Evolutionary conservation across 2,888 invertebrate species (phyloP).

Genomic region (Cephus pygmeus): DNA sequence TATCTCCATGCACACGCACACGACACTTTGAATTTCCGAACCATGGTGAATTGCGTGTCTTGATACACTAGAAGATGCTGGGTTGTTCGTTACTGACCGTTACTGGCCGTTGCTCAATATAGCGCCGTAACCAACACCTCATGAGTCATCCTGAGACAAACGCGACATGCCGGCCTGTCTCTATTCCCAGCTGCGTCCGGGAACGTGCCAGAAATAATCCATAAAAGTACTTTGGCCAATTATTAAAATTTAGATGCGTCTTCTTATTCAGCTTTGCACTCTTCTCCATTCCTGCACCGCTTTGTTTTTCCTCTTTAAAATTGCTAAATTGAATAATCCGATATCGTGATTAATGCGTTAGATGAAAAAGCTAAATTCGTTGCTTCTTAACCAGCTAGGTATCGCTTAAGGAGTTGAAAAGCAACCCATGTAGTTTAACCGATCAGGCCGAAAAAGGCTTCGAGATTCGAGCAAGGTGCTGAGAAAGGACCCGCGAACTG

Average conservation of each 20-base stretch:
- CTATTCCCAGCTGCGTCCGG: constrained; percentile 37
- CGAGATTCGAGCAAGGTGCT: background rate
- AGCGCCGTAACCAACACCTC: constrained; percentile 34
- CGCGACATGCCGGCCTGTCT: constrained; percentile 40
- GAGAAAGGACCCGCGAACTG: background rate
- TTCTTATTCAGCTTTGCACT: background rate
- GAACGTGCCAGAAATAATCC: constrained; percentile 46
- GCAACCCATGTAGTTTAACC: background rate
- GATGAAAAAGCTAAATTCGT: background rate
- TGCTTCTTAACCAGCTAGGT: background rate
- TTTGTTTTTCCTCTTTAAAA: background rate
- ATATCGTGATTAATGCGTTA: background rate
- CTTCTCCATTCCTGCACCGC: background rate
- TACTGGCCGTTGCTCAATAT: background rate
- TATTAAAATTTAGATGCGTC: constrained; percentile 28
- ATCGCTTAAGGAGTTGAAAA: background rate
- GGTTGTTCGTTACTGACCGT: background rate
- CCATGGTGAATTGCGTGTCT: background rate
- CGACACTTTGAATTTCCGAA: background rate
- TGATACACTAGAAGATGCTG: background rate
- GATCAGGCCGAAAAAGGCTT: background rate
- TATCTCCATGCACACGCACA: background rate
- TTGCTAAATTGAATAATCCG: background rate
- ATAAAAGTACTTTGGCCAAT: constrained; percentile 49
- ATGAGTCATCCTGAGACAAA: constrained; percentile 47